phyloP scores from a whole-genome alignment of 2,888 invertebrate genomes.

The Elegia similella region DNA sequence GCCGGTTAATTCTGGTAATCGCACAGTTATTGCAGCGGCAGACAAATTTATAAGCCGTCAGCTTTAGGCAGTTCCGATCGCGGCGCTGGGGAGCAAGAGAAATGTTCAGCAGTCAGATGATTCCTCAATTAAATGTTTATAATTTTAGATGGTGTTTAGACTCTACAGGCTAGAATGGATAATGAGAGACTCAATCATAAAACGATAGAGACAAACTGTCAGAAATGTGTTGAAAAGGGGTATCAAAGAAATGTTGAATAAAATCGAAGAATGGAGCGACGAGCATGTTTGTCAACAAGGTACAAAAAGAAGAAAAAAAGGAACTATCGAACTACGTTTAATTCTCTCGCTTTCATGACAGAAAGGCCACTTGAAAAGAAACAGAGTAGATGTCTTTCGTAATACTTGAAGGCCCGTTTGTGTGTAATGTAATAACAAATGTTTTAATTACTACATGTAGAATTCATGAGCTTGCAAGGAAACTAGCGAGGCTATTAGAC shows the following conservation, averaged over 20 bases:
- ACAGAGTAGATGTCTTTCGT: not conserved
- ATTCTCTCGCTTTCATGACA: too few species aligned
- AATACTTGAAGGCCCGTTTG: not conserved
- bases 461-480: slow-evolving; percentile 1
- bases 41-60: slow-evolving; percentile 33
- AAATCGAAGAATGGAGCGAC: too few species aligned
- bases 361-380: too few species aligned
- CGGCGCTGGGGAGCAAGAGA: not conserved
- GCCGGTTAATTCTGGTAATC: slow-evolving; percentile 31
- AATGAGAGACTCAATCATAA: too few species aligned
- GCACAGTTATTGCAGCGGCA: slow-evolving; percentile 16
- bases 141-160: not conserved
- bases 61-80: slow-evolving; percentile 3
- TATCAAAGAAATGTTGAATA: too few species aligned
- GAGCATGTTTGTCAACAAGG: too few species aligned
- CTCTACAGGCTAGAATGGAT: not conserved
- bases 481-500: slow-evolving; percentile 5
- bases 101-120: not conserved
- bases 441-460: not conserved
- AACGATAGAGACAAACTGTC: too few species aligned
- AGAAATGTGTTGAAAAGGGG: too few species aligned
- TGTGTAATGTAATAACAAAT: not conserved
- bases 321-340: too few species aligned
- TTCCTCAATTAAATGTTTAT: not conserved
- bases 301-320: too few species aligned